phyloP scores from a whole-genome alignment of 2,113 vertebrate genomes.

The Lampris incognitus region DNA sequence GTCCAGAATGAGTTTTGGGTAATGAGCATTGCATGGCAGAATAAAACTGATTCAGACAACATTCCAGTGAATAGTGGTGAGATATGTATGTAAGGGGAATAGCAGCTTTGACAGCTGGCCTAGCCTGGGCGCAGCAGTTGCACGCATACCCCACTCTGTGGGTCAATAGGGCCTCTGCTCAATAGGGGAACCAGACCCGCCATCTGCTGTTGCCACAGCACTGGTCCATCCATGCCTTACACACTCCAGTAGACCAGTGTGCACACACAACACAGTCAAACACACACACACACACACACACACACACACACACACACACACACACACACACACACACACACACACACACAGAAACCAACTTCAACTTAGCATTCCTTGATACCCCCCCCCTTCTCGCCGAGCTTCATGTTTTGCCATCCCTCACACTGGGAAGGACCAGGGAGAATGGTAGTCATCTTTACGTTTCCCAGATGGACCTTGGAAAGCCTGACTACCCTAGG shows the following conservation, averaged over 20 bases:
- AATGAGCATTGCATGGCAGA: not conserved
- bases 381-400: slow-evolving; percentile 11
- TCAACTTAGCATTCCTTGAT: slow-evolving; percentile 58
- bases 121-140: slow-evolving; percentile 64
- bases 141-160: slow-evolving; percentile 53
- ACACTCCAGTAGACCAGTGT: slow-evolving; percentile 11
- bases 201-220: slow-evolving; percentile 66
- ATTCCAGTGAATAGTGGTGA: slow-evolving; percentile 45
- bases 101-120: slow-evolving; percentile 73
- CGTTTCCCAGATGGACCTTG: slow-evolving; percentile 62
- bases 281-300: slow-evolving; percentile 13
- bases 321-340: slow-evolving; percentile 17
- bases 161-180: slow-evolving; percentile 52
- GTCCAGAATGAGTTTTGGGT: slow-evolving; percentile 27
- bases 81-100: slow-evolving; percentile 62
- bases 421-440: slow-evolving; percentile 42
- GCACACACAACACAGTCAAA: not conserved
- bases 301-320: slow-evolving; percentile 1
- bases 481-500: slow-evolving; percentile 63
- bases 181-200: slow-evolving; percentile 40
- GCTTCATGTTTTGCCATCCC: slow-evolving; percentile 40
- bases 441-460: slow-evolving; percentile 54
- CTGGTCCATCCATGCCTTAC: slow-evolving; percentile 41
- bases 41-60: slow-evolving; percentile 24
- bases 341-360: slow-evolving; percentile 28